Evolutionary conservation across 1,140 invertebrate species (phyloP), one percentile per base, ranked within the genome.

Genomic region (Euura lappo): DNA sequence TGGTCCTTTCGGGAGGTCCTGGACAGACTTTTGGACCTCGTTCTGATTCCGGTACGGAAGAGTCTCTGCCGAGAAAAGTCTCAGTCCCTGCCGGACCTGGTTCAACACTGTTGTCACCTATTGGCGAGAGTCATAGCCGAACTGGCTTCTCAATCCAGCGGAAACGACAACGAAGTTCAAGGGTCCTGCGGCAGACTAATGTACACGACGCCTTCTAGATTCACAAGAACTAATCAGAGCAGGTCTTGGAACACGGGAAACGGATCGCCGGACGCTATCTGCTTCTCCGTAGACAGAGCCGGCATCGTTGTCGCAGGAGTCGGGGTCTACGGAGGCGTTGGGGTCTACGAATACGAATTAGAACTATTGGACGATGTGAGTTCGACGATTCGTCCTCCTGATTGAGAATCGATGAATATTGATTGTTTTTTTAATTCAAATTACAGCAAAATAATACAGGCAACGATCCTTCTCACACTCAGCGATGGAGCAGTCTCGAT

Each of bases 211-310:
- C 96, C 96, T 0, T 96, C 94, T 44, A 91, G 98, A 28, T 99
- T 99, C 83, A 94, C 95, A 6, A 92, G 96, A 70, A 94, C 95
- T 7, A 97, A 97, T 85, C 92, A 94, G 79, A 94, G 93, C 51
- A 91, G 95, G 60, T 95, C 95, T 2, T 99, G 98, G 98, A 98
- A 99, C 81, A 98, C 97, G 2, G 97, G 97, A 3, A 98, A 97
- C 86, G 98, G 97, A 46, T 97, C 96, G 43, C 96, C 97, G 0
- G 98, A 99, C 89, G 97, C 97, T 4, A 97, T 99, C 79, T 96
- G 96, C 77, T 98, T 99, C 81, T 93, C 93, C 13, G 97, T 99
- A 6, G 97, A 99, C 87, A 89, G 93, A 47, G 88, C 94, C 1
- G 98, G 97, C 2, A 94, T 99, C 69, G 91, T 94, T 45, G 92